Base-by-base conservation (phyloP, 37 sponge, comb jelly and placozoan genomes). In the Mnemiopsis leidyi region DNA sequence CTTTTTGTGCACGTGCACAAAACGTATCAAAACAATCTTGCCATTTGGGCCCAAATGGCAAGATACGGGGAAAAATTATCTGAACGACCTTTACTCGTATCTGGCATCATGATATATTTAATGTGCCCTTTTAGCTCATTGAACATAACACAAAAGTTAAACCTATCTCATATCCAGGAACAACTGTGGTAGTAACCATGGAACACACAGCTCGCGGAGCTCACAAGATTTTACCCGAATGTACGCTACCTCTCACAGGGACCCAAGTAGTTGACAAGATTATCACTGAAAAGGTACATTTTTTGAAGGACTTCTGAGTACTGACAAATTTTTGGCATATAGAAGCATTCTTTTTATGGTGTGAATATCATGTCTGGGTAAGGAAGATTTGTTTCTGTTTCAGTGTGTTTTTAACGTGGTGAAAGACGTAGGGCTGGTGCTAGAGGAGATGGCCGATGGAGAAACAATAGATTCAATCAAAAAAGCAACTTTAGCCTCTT, bases 111-210 rank as follows among this genome's bases (percentile, higher is more conserved):
- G n/a, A n/a, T n/a, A n/a, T n/a, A n/a, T n/a, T n/a, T n/a, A n/a
- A n/a, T n/a, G n/a, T n/a, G n/a, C n/a, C n/a, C n/a, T n/a, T n/a
- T n/a, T n/a, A n/a, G n/a, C n/a, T n/a, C n/a, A n/a, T n/a, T n/a
- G n/a, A n/a, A n/a, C n/a, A n/a, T n/a, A n/a, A n/a, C n/a, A 96
- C 33, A 85, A 93, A 38, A 77, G 38, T 0, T n/a, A n/a, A n/a
- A n/a, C n/a, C n/a, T n/a, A n/a, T n/a, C n/a, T n/a, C n/a, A n/a
- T 24, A 24, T 38, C 13, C 93, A 69, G 92, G 68, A 35, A 98
- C 97, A n/a, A 96, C 92, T 24, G 99, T 98, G 69, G 97, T 98
- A 0, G 94, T 98, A 31, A 97, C 99, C 69, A 98, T 98, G 99
- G 97, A 98, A 69, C 97, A 97, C 88, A 96, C 95, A 0, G 95